Evolutionary conservation across 2,888 invertebrate species (phyloP), one percentile per base, ranked within the genome.

Genomic region (Norana najaformis): DNA sequence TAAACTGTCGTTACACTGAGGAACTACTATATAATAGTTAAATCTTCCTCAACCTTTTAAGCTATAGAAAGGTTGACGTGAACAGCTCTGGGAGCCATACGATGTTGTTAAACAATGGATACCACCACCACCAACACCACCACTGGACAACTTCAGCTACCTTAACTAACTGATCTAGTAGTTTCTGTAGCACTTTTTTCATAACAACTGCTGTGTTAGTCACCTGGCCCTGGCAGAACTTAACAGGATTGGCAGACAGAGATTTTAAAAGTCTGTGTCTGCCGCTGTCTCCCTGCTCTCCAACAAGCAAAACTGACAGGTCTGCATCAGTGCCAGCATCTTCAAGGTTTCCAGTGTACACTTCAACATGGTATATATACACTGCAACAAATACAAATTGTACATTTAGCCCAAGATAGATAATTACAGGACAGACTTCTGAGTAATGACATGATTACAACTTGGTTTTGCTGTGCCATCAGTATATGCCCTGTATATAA

Each of bases 211-310:
- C 36, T 20, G n/a, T 14, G n/a, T 85, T 37, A n/a, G 30, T 85
- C n/a, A 85, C 38, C 30, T 85, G 38, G 23, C 20, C 38, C n/a
- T 11, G 20, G 38, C 36, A 11, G 88, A 37, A 85, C 23, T 38
- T 85, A 0, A 37, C 88, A 38, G n/a, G 38, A 85, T 85, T 37
- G 38, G 36, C 20, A 37, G 36, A 37, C 88, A 37, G n/a, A n/a
- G 83, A 83, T 83, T 83, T 83, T 34, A 83, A 20, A 35, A 93
- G 91, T 69, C 90, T 90, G 41, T 92, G 53, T 41, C 89, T 92
- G 3, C 94, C 94, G 18, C 94, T 94, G 92, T 94, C 94, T 39
- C 94, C 94, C 90, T 93, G 92, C 83, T 93, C 92, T 88, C 95
- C 95, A 91, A 92, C 91, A 88, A 95, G 89, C 89, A 92, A 93